Base-by-base conservation (phyloP, 2,797 vertebrate species). In the Spinus pinus region DNA sequence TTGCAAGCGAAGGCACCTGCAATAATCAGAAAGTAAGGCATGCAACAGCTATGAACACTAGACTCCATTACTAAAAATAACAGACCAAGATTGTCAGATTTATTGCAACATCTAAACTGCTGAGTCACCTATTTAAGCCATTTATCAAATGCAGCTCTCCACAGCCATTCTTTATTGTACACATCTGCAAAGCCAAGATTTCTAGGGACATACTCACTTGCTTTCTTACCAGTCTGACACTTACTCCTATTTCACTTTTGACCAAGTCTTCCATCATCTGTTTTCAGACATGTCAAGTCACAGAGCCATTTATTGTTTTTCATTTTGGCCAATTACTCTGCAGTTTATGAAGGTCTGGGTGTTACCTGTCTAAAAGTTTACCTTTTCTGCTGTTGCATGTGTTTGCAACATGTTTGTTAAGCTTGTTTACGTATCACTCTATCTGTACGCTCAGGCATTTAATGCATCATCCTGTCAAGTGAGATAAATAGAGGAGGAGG, bases 1-100 rank as follows among this genome's bases (percentile, higher is more conserved):
- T 98, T 98, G 94, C 98, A 98, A 67, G 98, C 75, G 1, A 98
- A 98, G 50, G 97, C 93, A 90, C 98, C 98, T 98, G 95, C 33
- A 95, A 79, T 7, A 65, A 86, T 44, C 71, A 82, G 39, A 94
- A 54, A 79, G 12, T 7, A 65, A 92, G 14, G 28, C 20, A 70
- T 9, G 10, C n/a, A 73, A 60, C 75, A 92, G 37, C 15, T 60
- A 8, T 8, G 35, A 57, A 79, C 31, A 69, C 8, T 4, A 10
- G 18, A 49, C 7, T 39, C 65, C 20, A 30, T 10, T 11, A 42
- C 15, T 77, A 3, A 49, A 67, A 82, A 53, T 4, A 71, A 37
- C 57, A 85, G 20, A 44, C 17, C 33, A 50, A 46, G 44, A 72
- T 14, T 41, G 13, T 62, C 14, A 9, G 12, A 64, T 71, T 51